A percentile compares a stretch with the other conserved stretches of the same genome.
Evolutionary conservation across 2,888 invertebrate species (phyloP).

Genomic region (Euproctis similis): DNA sequence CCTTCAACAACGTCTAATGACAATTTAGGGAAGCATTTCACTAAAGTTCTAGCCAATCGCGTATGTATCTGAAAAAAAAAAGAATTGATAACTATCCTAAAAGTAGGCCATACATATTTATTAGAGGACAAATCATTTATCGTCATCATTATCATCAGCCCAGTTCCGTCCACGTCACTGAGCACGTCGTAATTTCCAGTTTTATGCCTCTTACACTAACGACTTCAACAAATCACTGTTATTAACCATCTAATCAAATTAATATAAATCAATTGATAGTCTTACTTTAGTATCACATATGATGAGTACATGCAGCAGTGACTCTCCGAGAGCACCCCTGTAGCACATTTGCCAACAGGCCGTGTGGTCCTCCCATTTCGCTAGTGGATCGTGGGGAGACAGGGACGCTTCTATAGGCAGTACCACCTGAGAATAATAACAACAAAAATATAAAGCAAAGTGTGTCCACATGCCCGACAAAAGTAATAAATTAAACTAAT

Average conservation of each 20-base stretch:
- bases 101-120: too few species aligned
- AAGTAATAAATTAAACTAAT: too few species aligned
- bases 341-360: conserved; percentile 99
- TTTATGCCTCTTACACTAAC: too few species aligned
- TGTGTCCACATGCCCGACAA: too few species aligned
- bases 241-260: too few species aligned
- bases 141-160: too few species aligned
- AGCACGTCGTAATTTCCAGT: too few species aligned
- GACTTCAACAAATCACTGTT: too few species aligned
- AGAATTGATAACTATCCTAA: not conserved
- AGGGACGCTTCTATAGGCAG: conserved; percentile 91
- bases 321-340: conserved; percentile 96
- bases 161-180: too few species aligned
- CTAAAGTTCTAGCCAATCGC: conserved; percentile 88
- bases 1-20: conserved; percentile 97
- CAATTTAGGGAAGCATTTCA: conserved; percentile 93
- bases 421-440: conserved; percentile 72
- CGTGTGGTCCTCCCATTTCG: conserved; percentile 92
- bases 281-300: conserved; percentile 91
- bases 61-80: conserved; percentile 78
- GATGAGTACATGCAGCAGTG: conserved; percentile 93
- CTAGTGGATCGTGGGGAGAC: conserved; percentile 89
- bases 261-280: too few species aligned
- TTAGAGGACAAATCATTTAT: too few species aligned
- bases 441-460: not conserved